Base-by-base conservation (phyloP, 2,797 vertebrate genomes). In the Alca torda region DNA sequence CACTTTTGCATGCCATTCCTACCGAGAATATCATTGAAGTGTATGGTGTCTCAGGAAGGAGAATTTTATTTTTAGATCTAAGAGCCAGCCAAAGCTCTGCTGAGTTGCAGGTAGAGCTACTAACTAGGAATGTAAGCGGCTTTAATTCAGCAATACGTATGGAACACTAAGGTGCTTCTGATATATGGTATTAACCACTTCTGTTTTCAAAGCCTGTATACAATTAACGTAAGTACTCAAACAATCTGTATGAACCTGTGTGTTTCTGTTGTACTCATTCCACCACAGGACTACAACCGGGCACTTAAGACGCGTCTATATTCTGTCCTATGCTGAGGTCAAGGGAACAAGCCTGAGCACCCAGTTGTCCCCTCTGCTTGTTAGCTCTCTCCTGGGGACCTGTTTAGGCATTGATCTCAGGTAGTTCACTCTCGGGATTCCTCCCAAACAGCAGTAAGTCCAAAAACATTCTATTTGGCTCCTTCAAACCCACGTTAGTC, bases 51-150 rank as follows among this genome's bases (percentile, higher is more conserved):
- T 68, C 50, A 75, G 57, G 80, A 90, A 92, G 63, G 53, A 89
- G 76, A 74, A 94, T n/a, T 39, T 89, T 87, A 87, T 90, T 78
- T 94, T 95, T 94, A 93, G 72, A 83, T 61, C 53, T 45, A 77
- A 87, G 68, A 92, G 26, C 21, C 61, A 72, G 81, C 13, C 81
- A 93, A 90, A 93, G 68, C 60, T 85, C 81, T 81, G 78, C 35
- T 6, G 4, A 81, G 73, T 12, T 91, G 53, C 72, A 94, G 86
- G 91, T 57, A 72, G 45, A 84, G 20, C n/a, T 50, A 60, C 63
- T 77, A 90, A 70, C 37, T 46, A 43, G 63, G 26, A 80, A 74
- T 45, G 21, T 43, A 89, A 80, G 45, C 2, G 0, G 16, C 50
- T 88, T 89, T 82, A 84, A 77, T 93, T 87, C 56, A 73, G 54